Base-by-base conservation (phyloP, 2,113 vertebrate species). In the Nerophis lumbriciformis region DNA sequence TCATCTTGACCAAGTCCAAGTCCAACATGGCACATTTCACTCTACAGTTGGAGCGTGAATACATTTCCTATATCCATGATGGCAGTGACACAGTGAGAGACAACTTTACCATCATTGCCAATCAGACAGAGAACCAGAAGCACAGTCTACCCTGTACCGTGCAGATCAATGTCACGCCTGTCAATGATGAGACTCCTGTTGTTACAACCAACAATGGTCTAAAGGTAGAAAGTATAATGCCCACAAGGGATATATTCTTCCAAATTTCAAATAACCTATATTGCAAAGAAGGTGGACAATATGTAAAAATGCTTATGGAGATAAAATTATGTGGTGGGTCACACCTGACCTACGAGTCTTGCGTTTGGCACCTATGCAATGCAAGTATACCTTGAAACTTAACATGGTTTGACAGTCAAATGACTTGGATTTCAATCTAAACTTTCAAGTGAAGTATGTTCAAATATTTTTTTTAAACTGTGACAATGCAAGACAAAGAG, bases 11-110 rank as follows among this genome's bases (percentile, higher is more conserved):
- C 42, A 12, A 12, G 15, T 56, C 10, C 42, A 12, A 12, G 15
- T 56, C n/a, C 5, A 6, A 38, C 15, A n/a, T 16, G 11, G 38
- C 16, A 11, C 10, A 59, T 59, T 38, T 13, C 7, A 19, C 48
- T 71, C 75, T 78, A 5, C 75, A 96, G 94, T 65, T 95, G 64
- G 92, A 94, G 65, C 88, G 90, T 6, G 87, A 91, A 72, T 86
- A 92, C 72, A 92, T 95, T 77, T 91, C 84, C 48, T 97, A 93
- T 39, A 76, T 94, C 66, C 94, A 95, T 10, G 93, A 95, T 39
- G 92, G 83, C 58, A 95, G 92, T 0, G 90, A 95, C 69, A 90
- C 89, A 0, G 55, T 76, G 13, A 70, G 59, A 44, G 94, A 96
- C 79, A 91, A 71, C 77, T 95, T 96, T 73, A 94, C 91, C 53